Conservation (phyloP, 2,797 vertebrate genomes). For the Graptemys geographica region DNA sequence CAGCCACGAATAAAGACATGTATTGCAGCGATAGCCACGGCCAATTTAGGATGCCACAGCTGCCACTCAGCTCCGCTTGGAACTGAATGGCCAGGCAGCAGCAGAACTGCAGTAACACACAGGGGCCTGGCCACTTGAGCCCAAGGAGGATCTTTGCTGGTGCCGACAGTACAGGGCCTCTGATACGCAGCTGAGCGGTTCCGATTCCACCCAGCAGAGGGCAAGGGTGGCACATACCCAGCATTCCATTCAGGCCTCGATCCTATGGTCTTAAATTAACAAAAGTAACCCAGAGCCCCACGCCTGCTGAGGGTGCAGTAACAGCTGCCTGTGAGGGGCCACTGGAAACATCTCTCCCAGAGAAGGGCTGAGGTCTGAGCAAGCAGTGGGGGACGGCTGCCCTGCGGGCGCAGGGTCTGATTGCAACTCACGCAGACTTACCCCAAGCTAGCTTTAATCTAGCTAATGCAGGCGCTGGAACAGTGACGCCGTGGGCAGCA, state of each 20-base stretch:
- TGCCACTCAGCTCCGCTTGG: background rate
- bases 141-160: background rate
- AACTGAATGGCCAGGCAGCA: background rate
- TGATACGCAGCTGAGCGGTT: background rate
- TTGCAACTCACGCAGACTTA: no score
- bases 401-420: no score
- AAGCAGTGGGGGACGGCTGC: no score
- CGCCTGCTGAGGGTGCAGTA: background rate
- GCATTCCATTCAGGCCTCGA: no score
- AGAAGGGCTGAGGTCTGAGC: background rate
- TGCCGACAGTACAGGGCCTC: background rate
- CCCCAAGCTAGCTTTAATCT: no score
- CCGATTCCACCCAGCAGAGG: background rate
- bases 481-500: no score
- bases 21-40: background rate
- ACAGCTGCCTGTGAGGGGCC: no score
- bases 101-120: background rate
- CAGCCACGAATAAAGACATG: background rate
- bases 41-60: background rate
- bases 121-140: background rate
- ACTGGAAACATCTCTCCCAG: no score
- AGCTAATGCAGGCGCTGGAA: no score
- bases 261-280: background rate
- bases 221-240: background rate
- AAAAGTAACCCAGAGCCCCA: background rate